Evolutionary conservation across 2,113 vertebrate genomes (phyloP), one percentile per base, ranked within the genome.

Genomic region (Mugil cephalus): DNA sequence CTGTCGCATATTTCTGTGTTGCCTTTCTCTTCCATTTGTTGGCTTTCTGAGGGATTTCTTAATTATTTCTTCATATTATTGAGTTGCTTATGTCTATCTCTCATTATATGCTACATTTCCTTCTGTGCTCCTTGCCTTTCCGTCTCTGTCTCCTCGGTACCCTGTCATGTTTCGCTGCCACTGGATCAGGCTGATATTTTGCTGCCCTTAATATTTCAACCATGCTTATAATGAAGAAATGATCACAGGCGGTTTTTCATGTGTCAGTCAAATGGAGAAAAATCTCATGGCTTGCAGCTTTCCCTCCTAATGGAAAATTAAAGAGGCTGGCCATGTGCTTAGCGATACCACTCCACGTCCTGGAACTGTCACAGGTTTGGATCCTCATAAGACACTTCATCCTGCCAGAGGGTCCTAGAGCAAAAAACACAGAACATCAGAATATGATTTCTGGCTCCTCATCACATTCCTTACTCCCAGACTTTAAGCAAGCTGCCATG

Each of bases 311-410:
- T 69, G 64, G 39, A 45, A 64, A 58, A 69, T 69, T 18, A 52
- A 80, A 69, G 30, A 65, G 17, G 17, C 46, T 39, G 51, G 43
- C 24, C 24, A 0, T n/a, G 18, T 17, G 47, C 46, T 13, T 35
- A 48, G 43, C 51, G 15, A 24, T 3, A 34, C 34, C 1, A 4
- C 47, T 8, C 15, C 19, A 1, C 19, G 58, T 46, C 65, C 78
- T 74, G 30, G 53, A 80, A 64, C 78, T 69, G 78, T 74, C 71
- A 66, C 34, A 18, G n/a, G 40, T 67, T 62, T 68, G 40, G n/a
- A 62, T 54, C n/a, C 40, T 30, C 6, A 5, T 12, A 14, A 53
- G 45, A 46, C 24, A 11, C 36, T 50, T 34, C 42, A 56, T 18
- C 36, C 6, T 62, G 30, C 40, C 40, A 38, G 13, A 39, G 30